These are phyloP conservation scores for Puffinus mauretanicus DNA, from an alignment of 2,113 vertebrate genomes.

Conservation along the genomic window DNA sequence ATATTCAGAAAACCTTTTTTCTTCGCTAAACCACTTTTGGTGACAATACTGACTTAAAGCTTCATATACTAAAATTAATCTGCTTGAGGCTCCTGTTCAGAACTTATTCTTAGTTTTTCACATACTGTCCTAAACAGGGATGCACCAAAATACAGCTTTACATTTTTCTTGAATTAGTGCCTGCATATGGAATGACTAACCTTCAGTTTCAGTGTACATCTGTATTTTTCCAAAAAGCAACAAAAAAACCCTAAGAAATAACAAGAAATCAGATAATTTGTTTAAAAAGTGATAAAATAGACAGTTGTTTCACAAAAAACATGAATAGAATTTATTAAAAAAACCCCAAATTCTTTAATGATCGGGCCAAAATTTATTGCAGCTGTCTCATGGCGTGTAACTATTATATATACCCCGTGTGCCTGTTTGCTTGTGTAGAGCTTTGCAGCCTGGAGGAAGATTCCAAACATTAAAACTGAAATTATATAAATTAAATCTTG, in stretches of 20 bases:
- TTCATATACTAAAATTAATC: background rate
- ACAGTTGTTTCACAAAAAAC: background rate
- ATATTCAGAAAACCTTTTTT: constrained; percentile 3
- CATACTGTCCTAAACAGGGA: background rate
- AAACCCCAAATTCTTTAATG: background rate
- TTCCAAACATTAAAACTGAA: background rate
- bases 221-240: background rate
- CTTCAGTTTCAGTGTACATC: background rate
- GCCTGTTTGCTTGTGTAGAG: background rate
- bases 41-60: background rate
- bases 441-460: background rate
- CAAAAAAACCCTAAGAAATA: background rate
- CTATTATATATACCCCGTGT: background rate
- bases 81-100: background rate
- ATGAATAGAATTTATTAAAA: background rate
- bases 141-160: background rate
- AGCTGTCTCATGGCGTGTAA: background rate
- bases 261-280: background rate
- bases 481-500: background rate
- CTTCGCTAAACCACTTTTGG: constrained; percentile 2
- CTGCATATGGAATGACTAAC: background rate
- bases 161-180: background rate
- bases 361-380: background rate
- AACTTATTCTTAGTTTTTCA: background rate
- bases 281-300: background rate